Conservation (phyloP, 2,113 vertebrate genomes). For the Apeltes quadracus region DNA sequence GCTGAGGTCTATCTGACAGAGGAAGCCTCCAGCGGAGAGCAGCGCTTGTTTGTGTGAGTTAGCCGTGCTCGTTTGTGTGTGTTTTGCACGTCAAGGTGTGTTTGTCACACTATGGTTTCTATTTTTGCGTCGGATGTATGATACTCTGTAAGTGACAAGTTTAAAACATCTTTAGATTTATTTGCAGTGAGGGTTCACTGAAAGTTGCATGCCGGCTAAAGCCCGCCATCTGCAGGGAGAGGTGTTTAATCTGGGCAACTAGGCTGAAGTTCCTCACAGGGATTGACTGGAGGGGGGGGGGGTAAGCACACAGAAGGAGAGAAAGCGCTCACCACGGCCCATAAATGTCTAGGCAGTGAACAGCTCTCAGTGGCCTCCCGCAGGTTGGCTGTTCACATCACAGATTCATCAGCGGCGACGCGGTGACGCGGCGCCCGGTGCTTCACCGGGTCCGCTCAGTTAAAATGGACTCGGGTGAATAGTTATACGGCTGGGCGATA, state of each 20-base stretch:
- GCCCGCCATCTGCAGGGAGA: slow-evolving; percentile 11
- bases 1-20: slow-evolving; percentile 54
- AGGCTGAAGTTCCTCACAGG: slow-evolving; percentile 53
- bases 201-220: slow-evolving; percentile 14
- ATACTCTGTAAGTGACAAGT: not conserved
- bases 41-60: slow-evolving; percentile 32
- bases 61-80: slow-evolving; percentile 14
- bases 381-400: slow-evolving; percentile 17
- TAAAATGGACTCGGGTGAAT: not conserved
- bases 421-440: rapidly evolving
- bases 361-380: slow-evolving; percentile 19
- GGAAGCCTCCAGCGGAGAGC: slow-evolving; percentile 39
- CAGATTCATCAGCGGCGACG: no score
- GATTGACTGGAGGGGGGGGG: slow-evolving; percentile 25
- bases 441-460: not conserved
- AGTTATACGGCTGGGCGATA: not conserved
- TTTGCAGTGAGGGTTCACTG: not conserved
- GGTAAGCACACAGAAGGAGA: slow-evolving; percentile 43
- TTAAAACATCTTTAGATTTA: not conserved
- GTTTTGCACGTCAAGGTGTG: not conserved
- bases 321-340: slow-evolving; percentile 17
- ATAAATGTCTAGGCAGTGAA: slow-evolving; percentile 30
- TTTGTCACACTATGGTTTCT: not conserved
- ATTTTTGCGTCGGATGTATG: not conserved
- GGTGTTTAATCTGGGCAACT: slow-evolving; percentile 57